Conservation (phyloP, 2,113 vertebrate species). For the Cnemophilus loriae region DNA sequence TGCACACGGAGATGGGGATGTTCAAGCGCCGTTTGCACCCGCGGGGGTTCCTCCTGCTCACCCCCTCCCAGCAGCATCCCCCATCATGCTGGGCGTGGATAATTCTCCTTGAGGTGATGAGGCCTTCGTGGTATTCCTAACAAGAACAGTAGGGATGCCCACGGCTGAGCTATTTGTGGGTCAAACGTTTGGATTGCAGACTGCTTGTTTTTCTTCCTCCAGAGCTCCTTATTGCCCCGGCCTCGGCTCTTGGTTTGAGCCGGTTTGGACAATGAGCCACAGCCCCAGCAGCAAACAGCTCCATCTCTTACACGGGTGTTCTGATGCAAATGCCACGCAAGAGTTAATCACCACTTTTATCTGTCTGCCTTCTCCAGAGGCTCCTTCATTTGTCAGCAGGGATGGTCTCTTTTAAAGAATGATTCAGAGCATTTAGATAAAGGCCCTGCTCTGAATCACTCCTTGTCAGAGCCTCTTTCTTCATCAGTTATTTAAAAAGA, state of each 20-base stretch:
- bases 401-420: neutral
- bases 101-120: neutral
- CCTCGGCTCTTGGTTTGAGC: neutral
- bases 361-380: neutral
- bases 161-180: accelerated
- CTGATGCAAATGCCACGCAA: neutral
- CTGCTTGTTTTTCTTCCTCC: neutral
- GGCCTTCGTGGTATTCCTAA: neutral
- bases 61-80: neutral
- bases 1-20: accelerated
- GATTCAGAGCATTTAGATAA: neutral
- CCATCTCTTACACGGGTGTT: accelerated
- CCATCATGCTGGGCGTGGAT: accelerated
- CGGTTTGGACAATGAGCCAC: neutral
- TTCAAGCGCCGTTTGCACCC: accelerated
- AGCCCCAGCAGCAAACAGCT: neutral
- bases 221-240: accelerated
- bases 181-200: neutral
- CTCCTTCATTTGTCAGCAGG: neutral
- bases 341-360: neutral
- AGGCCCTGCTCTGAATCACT: neutral
- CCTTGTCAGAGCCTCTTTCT: neutral
- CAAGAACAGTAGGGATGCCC: accelerated
- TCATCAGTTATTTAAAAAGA: neutral
- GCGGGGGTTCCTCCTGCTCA: neutral